Conservation (phyloP, 2,113 vertebrate species). For the Megaceryle torquata region DNA sequence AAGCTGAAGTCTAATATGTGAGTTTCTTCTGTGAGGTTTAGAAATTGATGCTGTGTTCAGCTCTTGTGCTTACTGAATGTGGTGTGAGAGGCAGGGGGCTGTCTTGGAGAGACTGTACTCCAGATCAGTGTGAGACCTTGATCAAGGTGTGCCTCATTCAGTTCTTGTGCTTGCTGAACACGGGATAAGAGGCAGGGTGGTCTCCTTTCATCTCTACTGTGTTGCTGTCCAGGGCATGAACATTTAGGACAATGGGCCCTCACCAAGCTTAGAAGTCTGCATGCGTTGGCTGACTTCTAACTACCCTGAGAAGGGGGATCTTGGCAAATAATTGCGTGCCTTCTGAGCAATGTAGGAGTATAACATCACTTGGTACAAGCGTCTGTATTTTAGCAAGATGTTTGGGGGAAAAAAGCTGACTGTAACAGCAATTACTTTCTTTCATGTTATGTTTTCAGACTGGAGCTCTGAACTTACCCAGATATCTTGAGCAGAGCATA, state of each 20-base stretch:
- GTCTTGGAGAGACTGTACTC: fast-evolving
- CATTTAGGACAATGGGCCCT: neutral
- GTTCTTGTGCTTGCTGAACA: neutral
- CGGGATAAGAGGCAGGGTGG: neutral
- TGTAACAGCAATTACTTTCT: neutral
- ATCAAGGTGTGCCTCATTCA: fast-evolving
- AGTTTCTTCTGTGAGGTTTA: neutral
- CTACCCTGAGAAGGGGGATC: neutral
- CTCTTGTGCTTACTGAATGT: neutral
- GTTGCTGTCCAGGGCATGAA: neutral
- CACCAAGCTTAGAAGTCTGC: too few species aligned
- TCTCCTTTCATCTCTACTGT: neutral
- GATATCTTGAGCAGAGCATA: neutral
- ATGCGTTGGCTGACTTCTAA: neutral
- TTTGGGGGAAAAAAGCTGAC: neutral
- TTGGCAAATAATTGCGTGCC: fast-evolving
- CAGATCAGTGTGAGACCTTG: neutral
- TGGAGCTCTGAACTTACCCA: neutral
- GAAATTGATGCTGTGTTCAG: neutral
- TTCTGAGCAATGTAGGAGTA: neutral
- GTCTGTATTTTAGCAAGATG: neutral
- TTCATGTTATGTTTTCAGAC: neutral
- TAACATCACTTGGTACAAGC: neutral
- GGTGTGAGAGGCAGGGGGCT: neutral
- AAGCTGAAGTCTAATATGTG: neutral